Evolutionary conservation across 2,888 invertebrate species (phyloP).

Genomic region (Cryptocephalus moraei): DNA sequence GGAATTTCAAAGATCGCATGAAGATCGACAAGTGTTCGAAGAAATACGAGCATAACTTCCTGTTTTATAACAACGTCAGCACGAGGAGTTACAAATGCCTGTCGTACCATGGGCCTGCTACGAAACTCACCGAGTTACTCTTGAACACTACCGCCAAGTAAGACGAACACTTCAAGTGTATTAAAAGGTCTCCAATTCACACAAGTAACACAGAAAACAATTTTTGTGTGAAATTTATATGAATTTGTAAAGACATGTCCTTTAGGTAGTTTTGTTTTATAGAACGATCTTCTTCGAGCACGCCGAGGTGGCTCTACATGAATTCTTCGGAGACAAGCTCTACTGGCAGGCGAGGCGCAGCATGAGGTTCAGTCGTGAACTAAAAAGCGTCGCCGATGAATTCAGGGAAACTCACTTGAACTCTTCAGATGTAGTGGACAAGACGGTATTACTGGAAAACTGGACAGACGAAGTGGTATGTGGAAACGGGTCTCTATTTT

Average conservation of each 20-base stretch:
- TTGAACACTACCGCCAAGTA: constrained; percentile 40
- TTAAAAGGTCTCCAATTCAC: too few species aligned
- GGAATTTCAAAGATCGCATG: constrained; percentile 76
- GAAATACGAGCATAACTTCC: constrained; percentile 47
- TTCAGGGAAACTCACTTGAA: constrained; percentile 55
- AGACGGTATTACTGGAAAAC: constrained; percentile 45
- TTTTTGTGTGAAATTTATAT: background rate
- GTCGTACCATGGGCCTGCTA: constrained; percentile 70
- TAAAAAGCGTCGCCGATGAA: constrained; percentile 55
- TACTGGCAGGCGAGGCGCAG: constrained; percentile 87
- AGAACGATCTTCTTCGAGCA: constrained; percentile 60
- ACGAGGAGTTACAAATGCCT: constrained; percentile 61
- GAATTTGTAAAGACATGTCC: too few species aligned
- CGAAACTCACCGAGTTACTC: constrained; percentile 53
- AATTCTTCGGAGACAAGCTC: constrained; percentile 67
- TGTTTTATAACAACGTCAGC: constrained; percentile 62
- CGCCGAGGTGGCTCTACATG: constrained; percentile 81
- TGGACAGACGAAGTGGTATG: constrained; percentile 52
- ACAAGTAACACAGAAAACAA: constrained; percentile 1
- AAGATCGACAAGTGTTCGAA: constrained; percentile 47
- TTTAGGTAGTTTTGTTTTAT: constrained; percentile 15
- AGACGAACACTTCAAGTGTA: constrained; percentile 9
- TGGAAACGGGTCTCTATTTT: background rate
- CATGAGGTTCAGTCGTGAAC: constrained; percentile 72
- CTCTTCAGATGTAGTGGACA: constrained; percentile 50